These are phyloP conservation scores for Craterocephalus amniculus DNA, from an alignment of 2,797 vertebrate species.

Conservation along the genomic window DNA sequence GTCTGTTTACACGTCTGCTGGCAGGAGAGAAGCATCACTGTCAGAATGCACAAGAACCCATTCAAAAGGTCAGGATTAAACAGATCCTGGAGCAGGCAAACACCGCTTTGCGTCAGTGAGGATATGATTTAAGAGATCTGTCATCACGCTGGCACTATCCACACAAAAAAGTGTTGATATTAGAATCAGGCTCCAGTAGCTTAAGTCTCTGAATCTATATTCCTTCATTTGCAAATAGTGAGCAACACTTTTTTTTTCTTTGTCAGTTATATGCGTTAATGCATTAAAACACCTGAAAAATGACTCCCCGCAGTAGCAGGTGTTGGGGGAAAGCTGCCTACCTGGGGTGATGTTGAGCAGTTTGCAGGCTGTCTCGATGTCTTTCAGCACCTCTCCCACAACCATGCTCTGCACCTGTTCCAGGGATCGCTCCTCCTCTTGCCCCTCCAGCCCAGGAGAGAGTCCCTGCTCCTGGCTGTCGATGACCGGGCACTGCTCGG, in stretches of 20 bases:
- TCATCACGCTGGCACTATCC: slow-evolving; percentile 45
- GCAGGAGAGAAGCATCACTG: slow-evolving; percentile 64
- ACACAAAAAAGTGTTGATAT: slow-evolving; percentile 62
- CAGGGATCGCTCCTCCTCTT: slow-evolving; percentile 92
- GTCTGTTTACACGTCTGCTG: slow-evolving; percentile 75
- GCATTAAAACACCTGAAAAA: slow-evolving; percentile 1
- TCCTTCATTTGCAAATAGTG: slow-evolving; percentile 29
- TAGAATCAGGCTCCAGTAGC: slow-evolving; percentile 42
- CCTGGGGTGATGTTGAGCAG: slow-evolving; percentile 95
- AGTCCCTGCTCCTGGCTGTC: slow-evolving; percentile 94
- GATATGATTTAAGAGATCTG: slow-evolving; percentile 63
- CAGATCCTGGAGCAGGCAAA: slow-evolving; percentile 81
- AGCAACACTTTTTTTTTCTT: slow-evolving; percentile 10
- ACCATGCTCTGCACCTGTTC: slow-evolving; percentile 99
- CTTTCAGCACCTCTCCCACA: slow-evolving; percentile 97
- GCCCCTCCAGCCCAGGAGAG: slow-evolving; percentile 85
- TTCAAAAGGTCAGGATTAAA: slow-evolving; percentile 81
- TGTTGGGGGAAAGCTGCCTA: slow-evolving; percentile 65
- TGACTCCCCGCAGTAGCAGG: slow-evolving; percentile 16
- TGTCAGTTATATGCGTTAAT: slow-evolving; percentile 17
- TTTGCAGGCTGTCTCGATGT: slow-evolving; percentile 97
- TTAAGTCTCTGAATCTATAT: slow-evolving; percentile 46
- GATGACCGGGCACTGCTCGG: slow-evolving; percentile 92
- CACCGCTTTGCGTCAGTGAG: slow-evolving; percentile 59
- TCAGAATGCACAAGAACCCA: slow-evolving; percentile 57